Percentiles rank a stretch among this genome's conserved stretches.
Conservation (phyloP, 2,888 invertebrate species). For the Suillia variegata region DNA sequence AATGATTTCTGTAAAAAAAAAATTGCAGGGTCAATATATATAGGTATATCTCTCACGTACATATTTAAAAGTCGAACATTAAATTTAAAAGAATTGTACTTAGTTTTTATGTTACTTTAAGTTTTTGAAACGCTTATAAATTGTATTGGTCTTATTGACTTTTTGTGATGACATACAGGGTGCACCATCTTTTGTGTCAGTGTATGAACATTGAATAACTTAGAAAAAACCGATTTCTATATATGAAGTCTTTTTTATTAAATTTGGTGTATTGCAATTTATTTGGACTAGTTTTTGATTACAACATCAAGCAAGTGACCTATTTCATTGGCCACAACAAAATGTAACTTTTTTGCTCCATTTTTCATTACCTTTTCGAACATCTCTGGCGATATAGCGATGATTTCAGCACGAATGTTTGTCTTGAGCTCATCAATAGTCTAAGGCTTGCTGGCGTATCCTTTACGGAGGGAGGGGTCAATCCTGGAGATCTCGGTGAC, state of each 20-base stretch:
- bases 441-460: conserved; percentile 1
- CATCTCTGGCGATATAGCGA: conserved; percentile 11
- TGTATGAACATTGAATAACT: conserved; percentile 3
- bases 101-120: too few relatives aligned
- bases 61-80: too few relatives aligned
- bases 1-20: too few relatives aligned
- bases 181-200: conserved; percentile 3
- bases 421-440: too few relatives aligned
- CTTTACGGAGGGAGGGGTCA: too few relatives aligned
- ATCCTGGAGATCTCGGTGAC: too few relatives aligned
- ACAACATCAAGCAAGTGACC: conserved; percentile 13
- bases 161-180: too few relatives aligned
- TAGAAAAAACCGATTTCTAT: background rate
- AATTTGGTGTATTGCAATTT: conserved; percentile 1
- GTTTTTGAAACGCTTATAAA: too few relatives aligned
- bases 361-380: conserved; percentile 9
- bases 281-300: conserved; percentile 5
- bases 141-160: too few relatives aligned
- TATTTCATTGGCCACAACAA: conserved; percentile 7
- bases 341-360: conserved; percentile 5
- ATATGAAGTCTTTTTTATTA: conserved; percentile 1
- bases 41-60: too few relatives aligned
- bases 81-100: too few relatives aligned
- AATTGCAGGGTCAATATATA: too few relatives aligned
- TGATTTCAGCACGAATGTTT: conserved; percentile 9